Evolutionary conservation across 2,113 vertebrate genomes (phyloP).

Genomic region (Lycaon pictus): DNA sequence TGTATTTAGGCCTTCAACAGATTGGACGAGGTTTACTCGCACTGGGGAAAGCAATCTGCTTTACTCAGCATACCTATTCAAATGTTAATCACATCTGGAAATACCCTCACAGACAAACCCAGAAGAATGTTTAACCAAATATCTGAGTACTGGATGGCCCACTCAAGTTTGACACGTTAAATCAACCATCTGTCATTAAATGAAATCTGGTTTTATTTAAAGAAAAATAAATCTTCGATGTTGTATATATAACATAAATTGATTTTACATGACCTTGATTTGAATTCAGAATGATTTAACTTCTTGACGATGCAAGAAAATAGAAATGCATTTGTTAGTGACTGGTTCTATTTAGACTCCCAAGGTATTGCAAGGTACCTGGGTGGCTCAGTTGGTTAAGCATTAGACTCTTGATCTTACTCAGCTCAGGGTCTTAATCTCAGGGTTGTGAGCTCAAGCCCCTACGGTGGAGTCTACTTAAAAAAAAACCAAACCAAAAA

Average conservation of each 20-base stretch:
- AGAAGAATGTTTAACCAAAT: background rate
- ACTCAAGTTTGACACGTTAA: background rate
- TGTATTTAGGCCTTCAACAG: background rate
- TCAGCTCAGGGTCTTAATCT: background rate
- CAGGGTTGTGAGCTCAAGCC: background rate
- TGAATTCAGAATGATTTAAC: slow-evolving; percentile 57
- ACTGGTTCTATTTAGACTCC: background rate
- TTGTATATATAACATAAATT: background rate
- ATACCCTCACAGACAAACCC: background rate
- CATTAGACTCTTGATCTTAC: background rate
- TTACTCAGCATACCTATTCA: background rate
- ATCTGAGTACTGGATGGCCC: background rate
- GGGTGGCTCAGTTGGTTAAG: background rate
- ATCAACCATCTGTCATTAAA: background rate
- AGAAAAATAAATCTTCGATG: slow-evolving; percentile 16
- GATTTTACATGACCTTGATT: slow-evolving; percentile 26
- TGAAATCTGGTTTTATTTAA: slow-evolving; percentile 11
- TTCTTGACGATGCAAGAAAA: slow-evolving; percentile 45
- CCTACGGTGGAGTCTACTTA: background rate
- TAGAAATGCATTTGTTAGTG: background rate
- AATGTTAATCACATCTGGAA: background rate
- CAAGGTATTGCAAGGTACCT: background rate
- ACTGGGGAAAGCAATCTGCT: background rate
- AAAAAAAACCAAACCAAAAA: background rate
- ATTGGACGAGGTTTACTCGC: background rate